phyloP scores from a whole-genome alignment of 1,140 invertebrate species.

The Eubasilissa regina region DNA sequence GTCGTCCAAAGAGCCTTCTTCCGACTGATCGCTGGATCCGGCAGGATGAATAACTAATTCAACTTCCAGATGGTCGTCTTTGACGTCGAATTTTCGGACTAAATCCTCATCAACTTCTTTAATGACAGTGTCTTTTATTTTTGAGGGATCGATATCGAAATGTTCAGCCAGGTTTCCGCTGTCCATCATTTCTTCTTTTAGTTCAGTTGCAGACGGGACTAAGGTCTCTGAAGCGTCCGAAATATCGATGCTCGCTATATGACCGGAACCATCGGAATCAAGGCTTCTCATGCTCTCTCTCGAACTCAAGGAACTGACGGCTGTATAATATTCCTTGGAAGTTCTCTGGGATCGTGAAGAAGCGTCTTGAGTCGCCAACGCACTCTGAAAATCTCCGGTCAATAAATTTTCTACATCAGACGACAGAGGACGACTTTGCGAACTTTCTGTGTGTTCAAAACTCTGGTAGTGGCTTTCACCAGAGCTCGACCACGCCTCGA shows the following conservation, averaged over 20 bases:
- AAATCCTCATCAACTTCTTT: slow-evolving; percentile 58
- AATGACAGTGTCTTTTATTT: slow-evolving; percentile 62
- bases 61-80: slow-evolving; percentile 49
- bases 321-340: slow-evolving; percentile 89
- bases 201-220: slow-evolving; percentile 83
- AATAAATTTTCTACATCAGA: slow-evolving; percentile 88
- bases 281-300: slow-evolving; percentile 91
- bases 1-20: slow-evolving; percentile 69
- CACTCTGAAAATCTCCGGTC: slow-evolving; percentile 89
- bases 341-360: slow-evolving; percentile 79
- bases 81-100: slow-evolving; percentile 11
- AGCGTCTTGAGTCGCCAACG: slow-evolving; percentile 83
- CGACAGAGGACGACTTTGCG: slow-evolving; percentile 85
- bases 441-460: slow-evolving; percentile 84
- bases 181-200: slow-evolving; percentile 72
- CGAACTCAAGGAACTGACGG: slow-evolving; percentile 86
- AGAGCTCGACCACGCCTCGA: slow-evolving; percentile 88
- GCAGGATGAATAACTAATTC: slow-evolving; percentile 16
- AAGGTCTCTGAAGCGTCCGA: slow-evolving; percentile 93
- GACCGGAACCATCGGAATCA: slow-evolving; percentile 90
- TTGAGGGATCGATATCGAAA: slow-evolving; percentile 68
- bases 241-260: slow-evolving; percentile 89
- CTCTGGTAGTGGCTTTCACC: slow-evolving; percentile 92
- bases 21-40: slow-evolving; percentile 66
- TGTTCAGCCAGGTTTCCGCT: slow-evolving; percentile 70